A percentile compares a stretch with the other conserved stretches of the same genome.
phyloP scores from a whole-genome alignment of 2,888 invertebrate species.

The Sphaerophoria rueppellii region DNA sequence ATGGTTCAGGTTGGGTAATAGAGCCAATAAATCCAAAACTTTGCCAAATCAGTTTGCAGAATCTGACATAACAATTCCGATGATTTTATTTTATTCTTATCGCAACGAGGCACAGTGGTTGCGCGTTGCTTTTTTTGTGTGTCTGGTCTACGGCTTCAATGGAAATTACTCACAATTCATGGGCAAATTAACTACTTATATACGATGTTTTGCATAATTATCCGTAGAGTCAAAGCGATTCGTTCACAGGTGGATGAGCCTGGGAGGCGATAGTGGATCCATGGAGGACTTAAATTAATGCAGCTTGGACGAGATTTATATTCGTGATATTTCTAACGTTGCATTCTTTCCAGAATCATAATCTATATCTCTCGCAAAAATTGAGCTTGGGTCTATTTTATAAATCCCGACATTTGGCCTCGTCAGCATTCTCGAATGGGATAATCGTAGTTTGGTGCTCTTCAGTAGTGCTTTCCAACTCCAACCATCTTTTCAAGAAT shows the following conservation, averaged over 20 bases:
- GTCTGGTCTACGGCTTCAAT: neutral
- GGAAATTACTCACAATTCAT: slow-evolving; percentile 63
- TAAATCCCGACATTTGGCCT: too few relatives aligned
- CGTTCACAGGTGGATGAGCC: slow-evolving; percentile 36
- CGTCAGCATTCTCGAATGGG: too few relatives aligned
- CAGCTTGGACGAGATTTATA: slow-evolving; percentile 16
- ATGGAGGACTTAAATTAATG: too few relatives aligned
- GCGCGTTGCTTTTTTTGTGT: slow-evolving; percentile 7
- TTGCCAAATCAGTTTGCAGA: slow-evolving; percentile 64
- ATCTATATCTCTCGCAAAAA: too few relatives aligned
- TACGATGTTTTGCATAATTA: slow-evolving; percentile 71
- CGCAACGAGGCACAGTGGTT: slow-evolving; percentile 35
- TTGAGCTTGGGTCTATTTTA: too few relatives aligned
- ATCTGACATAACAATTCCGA: slow-evolving; percentile 71
- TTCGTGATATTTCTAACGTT: neutral
- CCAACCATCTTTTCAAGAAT: too few relatives aligned
- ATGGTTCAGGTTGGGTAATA: slow-evolving; percentile 63
- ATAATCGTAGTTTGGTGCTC: too few relatives aligned
- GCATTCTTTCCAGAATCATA: too few relatives aligned
- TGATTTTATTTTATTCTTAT: slow-evolving; percentile 66
- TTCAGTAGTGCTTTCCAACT: too few relatives aligned
- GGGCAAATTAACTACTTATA: slow-evolving; percentile 53
- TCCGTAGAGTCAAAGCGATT: slow-evolving; percentile 36
- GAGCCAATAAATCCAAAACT: slow-evolving; percentile 72
- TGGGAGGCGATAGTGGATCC: slow-evolving; percentile 10